These are phyloP conservation scores for Andrena trimmerana DNA, from an alignment of 2,888 invertebrate genomes.

Conservation along the genomic window DNA sequence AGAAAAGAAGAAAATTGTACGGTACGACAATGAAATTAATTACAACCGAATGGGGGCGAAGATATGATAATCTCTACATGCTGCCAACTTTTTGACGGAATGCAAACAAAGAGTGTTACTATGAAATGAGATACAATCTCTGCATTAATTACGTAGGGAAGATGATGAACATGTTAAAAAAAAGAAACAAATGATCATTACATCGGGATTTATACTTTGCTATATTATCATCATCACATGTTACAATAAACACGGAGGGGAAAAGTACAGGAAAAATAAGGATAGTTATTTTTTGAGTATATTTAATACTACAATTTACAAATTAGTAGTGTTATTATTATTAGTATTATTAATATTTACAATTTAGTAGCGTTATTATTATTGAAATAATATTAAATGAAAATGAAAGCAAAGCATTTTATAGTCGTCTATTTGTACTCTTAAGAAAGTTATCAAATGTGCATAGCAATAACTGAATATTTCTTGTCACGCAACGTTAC, in stretches of 20 bases:
- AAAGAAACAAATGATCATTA: slow-evolving; percentile 25
- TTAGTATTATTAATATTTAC: slow-evolving; percentile 77
- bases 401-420: slow-evolving; percentile 78
- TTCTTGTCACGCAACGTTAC: slow-evolving; percentile 51
- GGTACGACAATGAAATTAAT: slow-evolving; percentile 46
- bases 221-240: slow-evolving; percentile 60
- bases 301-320: slow-evolving; percentile 83
- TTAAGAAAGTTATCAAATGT: slow-evolving; percentile 57
- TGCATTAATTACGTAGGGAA: slow-evolving; percentile 49
- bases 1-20: slow-evolving; percentile 45
- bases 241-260: slow-evolving; percentile 62
- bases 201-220: slow-evolving; percentile 54
- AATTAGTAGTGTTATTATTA: slow-evolving; percentile 81
- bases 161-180: slow-evolving; percentile 49
- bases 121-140: slow-evolving; percentile 52
- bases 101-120: slow-evolving; percentile 63
- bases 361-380: slow-evolving; percentile 80
- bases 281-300: slow-evolving; percentile 83
- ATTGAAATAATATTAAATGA: slow-evolving; percentile 78
- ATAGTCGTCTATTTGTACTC: slow-evolving; percentile 77
- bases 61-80: slow-evolving; percentile 63
- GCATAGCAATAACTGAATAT: slow-evolving; percentile 57
- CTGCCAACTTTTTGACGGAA: slow-evolving; percentile 74
- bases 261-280: slow-evolving; percentile 73
- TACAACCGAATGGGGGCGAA: slow-evolving; percentile 42